These are phyloP conservation scores for Rachycentron canadum DNA, from an alignment of 2,797 vertebrate species.

Conservation along the genomic window DNA sequence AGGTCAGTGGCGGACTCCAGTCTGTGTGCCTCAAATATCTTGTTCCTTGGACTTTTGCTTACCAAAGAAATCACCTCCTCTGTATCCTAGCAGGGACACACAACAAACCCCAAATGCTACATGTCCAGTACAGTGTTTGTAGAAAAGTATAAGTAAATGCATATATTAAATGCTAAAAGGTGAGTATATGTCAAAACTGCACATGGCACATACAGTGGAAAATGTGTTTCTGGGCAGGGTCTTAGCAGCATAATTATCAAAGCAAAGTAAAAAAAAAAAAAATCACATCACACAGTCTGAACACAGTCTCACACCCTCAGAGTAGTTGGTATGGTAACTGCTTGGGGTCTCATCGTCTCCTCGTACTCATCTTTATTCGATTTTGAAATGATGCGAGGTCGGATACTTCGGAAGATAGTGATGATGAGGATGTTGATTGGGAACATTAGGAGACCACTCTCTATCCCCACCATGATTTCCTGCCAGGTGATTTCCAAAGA, in stretches of 20 bases:
- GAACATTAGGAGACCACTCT: conserved; percentile 90
- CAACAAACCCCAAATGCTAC: conserved; percentile 5
- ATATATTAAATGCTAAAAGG: background rate
- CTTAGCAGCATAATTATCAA: background rate
- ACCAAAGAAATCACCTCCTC: conserved; percentile 59
- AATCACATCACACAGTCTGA: background rate
- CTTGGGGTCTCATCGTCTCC: conserved; percentile 20
- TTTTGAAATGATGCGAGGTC: conserved; percentile 72
- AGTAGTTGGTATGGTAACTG: conserved; percentile 72
- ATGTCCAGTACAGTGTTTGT: background rate
- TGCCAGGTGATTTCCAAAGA: conserved; percentile 83
- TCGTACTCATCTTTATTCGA: conserved; percentile 34
- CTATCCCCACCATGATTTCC: conserved; percentile 86
- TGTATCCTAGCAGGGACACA: conserved; percentile 61
- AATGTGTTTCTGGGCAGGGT: background rate
- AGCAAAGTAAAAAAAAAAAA: background rate
- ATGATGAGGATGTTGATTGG: conserved; percentile 92
- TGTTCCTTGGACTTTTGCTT: conserved; percentile 81
- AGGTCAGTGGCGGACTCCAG: conserved; percentile 80
- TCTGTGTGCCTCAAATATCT: conserved; percentile 60
- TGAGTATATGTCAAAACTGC: background rate
- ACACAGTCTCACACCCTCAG: conserved; percentile 82
- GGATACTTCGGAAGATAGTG: conserved; percentile 88
- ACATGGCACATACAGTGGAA: background rate
- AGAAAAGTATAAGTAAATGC: no score